phyloP scores from a whole-genome alignment of 2,113 vertebrate genomes.

The Thryonomys swinderianus region DNA sequence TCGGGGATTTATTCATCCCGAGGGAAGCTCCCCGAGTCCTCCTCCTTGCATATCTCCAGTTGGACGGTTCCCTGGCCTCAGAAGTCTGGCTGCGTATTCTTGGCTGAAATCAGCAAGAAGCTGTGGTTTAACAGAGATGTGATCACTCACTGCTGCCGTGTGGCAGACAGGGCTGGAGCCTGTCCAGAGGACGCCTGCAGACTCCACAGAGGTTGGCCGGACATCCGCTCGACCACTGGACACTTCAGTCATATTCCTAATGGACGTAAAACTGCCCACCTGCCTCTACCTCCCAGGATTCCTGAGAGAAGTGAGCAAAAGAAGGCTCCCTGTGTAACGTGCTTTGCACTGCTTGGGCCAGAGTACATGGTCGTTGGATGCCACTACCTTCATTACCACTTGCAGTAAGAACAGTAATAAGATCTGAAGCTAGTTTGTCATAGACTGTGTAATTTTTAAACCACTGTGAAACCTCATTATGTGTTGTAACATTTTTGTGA shows the following conservation, averaged over 20 bases:
- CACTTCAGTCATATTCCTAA: not conserved
- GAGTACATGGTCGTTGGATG: not conserved
- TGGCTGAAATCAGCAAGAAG: not conserved
- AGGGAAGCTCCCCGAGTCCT: not conserved
- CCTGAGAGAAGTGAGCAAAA: not conserved
- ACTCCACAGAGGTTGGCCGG: too few relatives aligned
- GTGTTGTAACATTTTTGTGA: conserved; percentile 9
- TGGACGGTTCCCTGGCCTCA: not conserved
- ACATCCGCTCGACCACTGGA: not conserved
- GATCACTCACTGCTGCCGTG: not conserved
- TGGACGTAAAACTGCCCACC: not conserved
- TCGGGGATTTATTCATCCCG: not conserved
- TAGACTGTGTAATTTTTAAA: not conserved
- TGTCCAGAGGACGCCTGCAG: not conserved
- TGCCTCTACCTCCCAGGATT: not conserved
- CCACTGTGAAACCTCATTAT: not conserved
- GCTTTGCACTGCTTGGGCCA: not conserved
- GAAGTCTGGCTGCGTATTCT: not conserved
- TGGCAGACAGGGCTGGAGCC: not conserved
- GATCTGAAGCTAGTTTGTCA: not conserved
- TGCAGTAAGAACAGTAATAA: not conserved
- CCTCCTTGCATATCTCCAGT: not conserved
- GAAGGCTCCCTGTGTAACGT: not conserved
- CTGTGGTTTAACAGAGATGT: not conserved
- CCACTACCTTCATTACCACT: not conserved